Evolutionary conservation across 1,140 invertebrate species (phyloP), one percentile per base, ranked within the genome.

Genomic region (Zophobas morio): DNA sequence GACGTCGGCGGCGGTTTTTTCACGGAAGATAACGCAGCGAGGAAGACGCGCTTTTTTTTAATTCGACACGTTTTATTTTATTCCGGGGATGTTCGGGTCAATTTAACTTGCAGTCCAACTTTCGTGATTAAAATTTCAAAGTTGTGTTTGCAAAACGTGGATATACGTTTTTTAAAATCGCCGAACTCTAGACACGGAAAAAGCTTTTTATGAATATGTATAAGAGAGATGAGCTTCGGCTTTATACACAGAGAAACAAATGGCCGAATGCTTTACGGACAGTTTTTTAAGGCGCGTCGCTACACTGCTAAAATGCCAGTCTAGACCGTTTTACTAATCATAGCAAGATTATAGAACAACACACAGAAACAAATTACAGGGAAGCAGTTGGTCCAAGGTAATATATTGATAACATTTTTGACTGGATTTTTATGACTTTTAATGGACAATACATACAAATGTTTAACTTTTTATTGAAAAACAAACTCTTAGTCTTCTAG

Each of bases 131-230:
- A 66, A 66, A 66, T 66, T 66, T 66, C 20, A 66, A 66, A 66
- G 60, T 66, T 66, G 60, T 66, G 60, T 66, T 66, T 66, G 39
- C 60, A 40, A 66, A 66, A 66, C 60, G 60, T 66, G 39, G 37
- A 66, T 8, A 8, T 66, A 66, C 60, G 39, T 66, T 66, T 66
- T 66, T 66, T 56, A 51, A 54, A 78, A 78, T 78, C 71, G 70
- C 71, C 36, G 49, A 47, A 70, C 53, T 74, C 76, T 54, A 78
- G 70, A 78, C 60, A 74, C 37, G 57, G 70, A 78, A 74, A 74
- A 74, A 66, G 34, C 76, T 47, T 66, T 53, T 63, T 78, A 78
- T 78, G 76, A 78, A 78, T 78, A 78, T 78, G 76, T 71, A 78
- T 78, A 77, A 49, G 56, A 53, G 53, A 34, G 70, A 74, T 73